Evolutionary conservation across 2,888 invertebrate genomes (phyloP), one percentile per base, ranked within the genome.

Genomic region (Perithous albicinctus): DNA sequence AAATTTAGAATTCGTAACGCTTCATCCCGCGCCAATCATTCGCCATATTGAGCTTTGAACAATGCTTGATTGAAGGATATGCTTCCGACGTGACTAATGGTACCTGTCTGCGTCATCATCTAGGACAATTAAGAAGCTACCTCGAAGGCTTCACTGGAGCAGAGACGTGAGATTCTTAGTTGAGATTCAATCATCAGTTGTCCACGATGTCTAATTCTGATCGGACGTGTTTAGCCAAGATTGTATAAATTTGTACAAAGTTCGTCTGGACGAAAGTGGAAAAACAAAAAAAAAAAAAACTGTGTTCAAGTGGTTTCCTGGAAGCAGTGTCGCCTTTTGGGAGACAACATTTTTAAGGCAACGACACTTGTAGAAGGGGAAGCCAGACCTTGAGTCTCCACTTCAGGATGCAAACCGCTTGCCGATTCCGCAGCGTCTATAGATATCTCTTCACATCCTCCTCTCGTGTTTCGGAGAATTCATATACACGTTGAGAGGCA

Each of bases 321-420:
- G 15, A 26, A 2, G n/a, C n/a, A 5, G 7, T 56, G n/a, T 15
- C 54, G 12, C 29, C 26, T 29, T 56, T 56, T 56, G 29, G n/a
- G 32, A n/a, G 15, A 3, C 32, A 23, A 23, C 23, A 2, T 23
- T 51, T 48, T 10, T 5, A 51, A 51, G 23, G 23, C 23, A 10
- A 23, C 10, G 12, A 12, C 23, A 1, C 51, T 23, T 32, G 12
- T 12, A 41, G 51, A 54, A 12, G 63, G 64, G 64, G 38, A 54
- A 74, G 61, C 59, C 64, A 12, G 54, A 41, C 15, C 20, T 29
- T 23, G 8, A 2, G 23, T 38, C 32, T 46, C 59, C 67, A 41
- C 67, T 72, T 73, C 54, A 56, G 75, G 64, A 66, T 77, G 80
- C 80, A 67, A 35, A 61, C 43, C 43, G 32, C 38, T 29, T 54